Evolutionary conservation across 2,888 invertebrate species (phyloP).

Genomic region (Oxycera nigricornis): DNA sequence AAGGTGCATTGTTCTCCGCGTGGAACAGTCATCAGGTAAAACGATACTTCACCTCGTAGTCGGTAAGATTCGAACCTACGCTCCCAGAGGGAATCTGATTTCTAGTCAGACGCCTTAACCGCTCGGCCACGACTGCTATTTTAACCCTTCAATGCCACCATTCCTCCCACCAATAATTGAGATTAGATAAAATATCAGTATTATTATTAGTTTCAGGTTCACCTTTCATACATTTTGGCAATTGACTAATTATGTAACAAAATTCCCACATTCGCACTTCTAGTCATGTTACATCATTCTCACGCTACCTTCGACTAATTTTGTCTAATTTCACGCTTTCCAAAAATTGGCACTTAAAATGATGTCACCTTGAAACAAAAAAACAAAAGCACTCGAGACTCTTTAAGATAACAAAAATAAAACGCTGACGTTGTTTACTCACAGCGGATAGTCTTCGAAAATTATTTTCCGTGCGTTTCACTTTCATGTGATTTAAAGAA

Average conservation of each 20-base stretch:
- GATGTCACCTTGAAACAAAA: conserved; percentile 24
- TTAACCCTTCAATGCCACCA: background rate
- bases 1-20: too few species aligned
- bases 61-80: conserved; percentile 53
- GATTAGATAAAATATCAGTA: too few species aligned
- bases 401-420: conserved; percentile 17
- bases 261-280: too few species aligned
- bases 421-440: conserved; percentile 6
- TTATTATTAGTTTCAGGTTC: too few species aligned
- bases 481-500: conserved; percentile 2
- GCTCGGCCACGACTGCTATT: conserved; percentile 33
- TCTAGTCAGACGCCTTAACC: conserved; percentile 50
- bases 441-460: background rate
- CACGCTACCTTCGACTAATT: background rate
- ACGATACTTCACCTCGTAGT: too few species aligned
- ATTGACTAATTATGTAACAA: too few species aligned
- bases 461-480: background rate
- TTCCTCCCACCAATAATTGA: too few species aligned
- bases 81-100: conserved; percentile 50
- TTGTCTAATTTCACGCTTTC: background rate
- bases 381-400: background rate
- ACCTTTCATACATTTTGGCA: too few species aligned
- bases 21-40: too few species aligned
- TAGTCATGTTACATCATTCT: conserved; percentile 1
- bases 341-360: conserved; percentile 21